phyloP scores from a whole-genome alignment of 1,140 invertebrate genomes.

The Frieseomelitta varia region DNA sequence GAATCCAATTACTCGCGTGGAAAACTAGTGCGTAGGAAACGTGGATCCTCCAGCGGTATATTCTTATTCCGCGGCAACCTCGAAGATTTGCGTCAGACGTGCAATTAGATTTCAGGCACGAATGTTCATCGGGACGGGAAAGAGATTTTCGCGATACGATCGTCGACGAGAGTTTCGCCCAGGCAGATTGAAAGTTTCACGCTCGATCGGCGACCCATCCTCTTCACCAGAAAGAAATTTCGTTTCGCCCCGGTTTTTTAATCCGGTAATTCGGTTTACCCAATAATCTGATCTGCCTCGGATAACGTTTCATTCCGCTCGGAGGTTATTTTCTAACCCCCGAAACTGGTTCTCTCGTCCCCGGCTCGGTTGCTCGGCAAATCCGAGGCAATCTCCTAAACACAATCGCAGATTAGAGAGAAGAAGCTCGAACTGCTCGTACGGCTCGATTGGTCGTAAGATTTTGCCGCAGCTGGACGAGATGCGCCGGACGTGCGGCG shows the following conservation, averaged over 20 bases:
- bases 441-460: not conserved
- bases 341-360: not conserved
- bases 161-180: not conserved
- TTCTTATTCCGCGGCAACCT: not conserved
- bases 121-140: not conserved
- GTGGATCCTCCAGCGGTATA: not conserved
- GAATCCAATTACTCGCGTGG: not conserved
- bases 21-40: not conserved
- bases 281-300: not conserved
- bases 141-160: not conserved
- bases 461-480: not conserved
- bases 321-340: not conserved
- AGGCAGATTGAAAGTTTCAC: not conserved
- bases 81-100: not conserved
- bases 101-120: not conserved
- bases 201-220: not conserved
- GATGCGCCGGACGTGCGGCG: not conserved
- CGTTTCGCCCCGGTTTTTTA: not conserved
- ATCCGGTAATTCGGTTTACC: not conserved
- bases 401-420: not conserved
- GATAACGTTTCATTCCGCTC: constrained; percentile 2
- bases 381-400: not conserved
- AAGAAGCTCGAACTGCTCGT: not conserved
- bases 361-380: not conserved
- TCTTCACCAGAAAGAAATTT: not conserved